Conservation (phyloP, 2,888 invertebrate species). For the Mythimna ferrago region DNA sequence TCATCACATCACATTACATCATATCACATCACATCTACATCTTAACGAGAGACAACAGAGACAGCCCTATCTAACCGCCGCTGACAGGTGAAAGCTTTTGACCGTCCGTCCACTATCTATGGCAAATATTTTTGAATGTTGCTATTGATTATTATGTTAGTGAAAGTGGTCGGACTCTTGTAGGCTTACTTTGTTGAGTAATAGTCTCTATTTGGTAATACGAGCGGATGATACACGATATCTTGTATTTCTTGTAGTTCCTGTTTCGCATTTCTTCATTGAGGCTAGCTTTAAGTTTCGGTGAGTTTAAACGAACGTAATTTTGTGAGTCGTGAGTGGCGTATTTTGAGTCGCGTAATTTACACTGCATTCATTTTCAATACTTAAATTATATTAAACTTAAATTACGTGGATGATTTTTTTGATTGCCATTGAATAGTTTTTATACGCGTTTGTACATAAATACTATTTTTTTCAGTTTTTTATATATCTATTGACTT, state of each 20-base stretch:
- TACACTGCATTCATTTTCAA: no score
- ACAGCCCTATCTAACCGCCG: conserved; percentile 41
- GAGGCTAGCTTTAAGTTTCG: neutral
- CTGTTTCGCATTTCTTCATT: conserved; percentile 33
- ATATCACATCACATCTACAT: neutral
- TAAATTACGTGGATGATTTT: no score
- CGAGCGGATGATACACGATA: conserved; percentile 53
- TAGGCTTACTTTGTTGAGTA: conserved; percentile 61
- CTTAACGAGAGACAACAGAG: conserved; percentile 5
- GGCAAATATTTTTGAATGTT: conserved; percentile 66
- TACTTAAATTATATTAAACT: no score
- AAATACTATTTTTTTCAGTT: no score
- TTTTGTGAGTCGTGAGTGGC: neutral
- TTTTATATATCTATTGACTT: no score
- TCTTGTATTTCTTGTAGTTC: conserved; percentile 45
- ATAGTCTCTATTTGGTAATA: conserved; percentile 55
- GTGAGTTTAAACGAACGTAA: neutral
- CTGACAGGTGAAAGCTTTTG: conserved; percentile 62
- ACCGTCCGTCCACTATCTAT: conserved; percentile 57
- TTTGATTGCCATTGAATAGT: no score
- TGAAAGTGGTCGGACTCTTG: conserved; percentile 59
- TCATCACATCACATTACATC: no score
- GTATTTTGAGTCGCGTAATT: neutral
- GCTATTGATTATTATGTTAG: conserved; percentile 60
- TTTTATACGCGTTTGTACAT: no score